Conservation (phyloP, 2,113 vertebrate genomes). For the Microcebus lehilahytsara region DNA sequence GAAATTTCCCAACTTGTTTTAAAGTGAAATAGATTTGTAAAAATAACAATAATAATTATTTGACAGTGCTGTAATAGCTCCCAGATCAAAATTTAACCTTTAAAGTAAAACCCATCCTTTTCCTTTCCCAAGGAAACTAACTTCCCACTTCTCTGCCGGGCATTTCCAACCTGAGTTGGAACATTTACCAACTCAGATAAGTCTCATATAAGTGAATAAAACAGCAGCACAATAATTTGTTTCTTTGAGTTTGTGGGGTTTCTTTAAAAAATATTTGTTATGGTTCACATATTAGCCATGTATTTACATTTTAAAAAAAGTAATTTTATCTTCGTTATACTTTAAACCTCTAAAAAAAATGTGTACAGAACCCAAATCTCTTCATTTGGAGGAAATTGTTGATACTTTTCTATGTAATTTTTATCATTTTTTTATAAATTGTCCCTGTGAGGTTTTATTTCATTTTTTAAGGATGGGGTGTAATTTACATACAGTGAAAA, state of each 20-base stretch:
- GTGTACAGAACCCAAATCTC: background rate
- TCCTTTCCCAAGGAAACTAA: constrained; percentile 8
- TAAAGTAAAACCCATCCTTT: constrained; percentile 50
- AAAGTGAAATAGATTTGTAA: constrained; percentile 75
- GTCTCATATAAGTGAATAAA: background rate
- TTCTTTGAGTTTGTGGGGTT: background rate
- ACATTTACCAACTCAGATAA: background rate
- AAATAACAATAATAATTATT: constrained; percentile 76
- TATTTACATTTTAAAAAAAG: background rate
- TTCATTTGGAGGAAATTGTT: background rate
- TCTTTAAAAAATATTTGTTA: background rate
- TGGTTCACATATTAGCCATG: background rate
- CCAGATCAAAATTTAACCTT: constrained; percentile 65
- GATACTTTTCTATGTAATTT: background rate
- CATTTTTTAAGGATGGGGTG: background rate
- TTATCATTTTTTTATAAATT: background rate
- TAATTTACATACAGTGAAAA: background rate
- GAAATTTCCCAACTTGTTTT: constrained; percentile 73
- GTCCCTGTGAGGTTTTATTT: background rate
- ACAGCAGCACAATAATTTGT: background rate
- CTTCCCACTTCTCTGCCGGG: background rate
- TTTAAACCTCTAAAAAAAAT: background rate
- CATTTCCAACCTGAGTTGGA: background rate
- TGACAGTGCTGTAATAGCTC: constrained; percentile 58
- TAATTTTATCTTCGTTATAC: background rate